Percentiles rank a stretch among this genome's conserved stretches.
phyloP scores from a whole-genome alignment of 2,888 invertebrate species.

The Stramonita haemastoma region DNA sequence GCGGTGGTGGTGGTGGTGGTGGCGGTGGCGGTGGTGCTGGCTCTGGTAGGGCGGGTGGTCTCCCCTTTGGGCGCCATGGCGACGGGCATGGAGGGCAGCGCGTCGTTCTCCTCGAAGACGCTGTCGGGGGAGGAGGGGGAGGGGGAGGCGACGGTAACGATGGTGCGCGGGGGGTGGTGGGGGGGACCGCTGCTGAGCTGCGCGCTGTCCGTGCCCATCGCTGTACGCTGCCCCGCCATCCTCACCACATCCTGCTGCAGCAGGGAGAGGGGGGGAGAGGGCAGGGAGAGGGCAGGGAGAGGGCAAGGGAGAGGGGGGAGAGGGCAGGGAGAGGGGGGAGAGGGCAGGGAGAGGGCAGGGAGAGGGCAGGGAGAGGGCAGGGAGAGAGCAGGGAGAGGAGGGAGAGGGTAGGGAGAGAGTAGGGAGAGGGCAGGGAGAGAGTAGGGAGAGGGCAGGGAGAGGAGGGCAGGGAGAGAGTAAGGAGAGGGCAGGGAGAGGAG shows the following conservation, averaged over 20 bases:
- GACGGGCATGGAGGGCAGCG: neutral
- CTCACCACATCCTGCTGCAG: neutral
- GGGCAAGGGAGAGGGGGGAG: neutral
- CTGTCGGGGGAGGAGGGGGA: constrained; percentile 35
- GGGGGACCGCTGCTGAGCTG: neutral
- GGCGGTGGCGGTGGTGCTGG: neutral
- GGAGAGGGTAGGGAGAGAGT: neutral
- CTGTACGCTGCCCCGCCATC: too few relatives aligned
- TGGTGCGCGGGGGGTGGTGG: constrained; percentile 15
- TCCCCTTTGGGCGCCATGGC: neutral
- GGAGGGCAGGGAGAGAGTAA: neutral
- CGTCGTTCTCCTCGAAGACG: neutral
- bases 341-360: neutral
- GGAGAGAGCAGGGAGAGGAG: neutral
- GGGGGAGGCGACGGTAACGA: constrained; percentile 36
- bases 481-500: neutral
- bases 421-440: neutral
- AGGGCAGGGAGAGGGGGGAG: neutral
- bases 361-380: neutral
- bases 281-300: neutral
- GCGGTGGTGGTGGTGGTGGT: neutral
- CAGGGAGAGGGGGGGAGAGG: neutral
- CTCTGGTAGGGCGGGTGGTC: neutral
- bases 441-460: neutral
- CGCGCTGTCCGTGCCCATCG: constrained; percentile 31